Evolutionary conservation across 2,888 invertebrate genomes (phyloP).

Genomic region (Hydropsyche betteni): DNA sequence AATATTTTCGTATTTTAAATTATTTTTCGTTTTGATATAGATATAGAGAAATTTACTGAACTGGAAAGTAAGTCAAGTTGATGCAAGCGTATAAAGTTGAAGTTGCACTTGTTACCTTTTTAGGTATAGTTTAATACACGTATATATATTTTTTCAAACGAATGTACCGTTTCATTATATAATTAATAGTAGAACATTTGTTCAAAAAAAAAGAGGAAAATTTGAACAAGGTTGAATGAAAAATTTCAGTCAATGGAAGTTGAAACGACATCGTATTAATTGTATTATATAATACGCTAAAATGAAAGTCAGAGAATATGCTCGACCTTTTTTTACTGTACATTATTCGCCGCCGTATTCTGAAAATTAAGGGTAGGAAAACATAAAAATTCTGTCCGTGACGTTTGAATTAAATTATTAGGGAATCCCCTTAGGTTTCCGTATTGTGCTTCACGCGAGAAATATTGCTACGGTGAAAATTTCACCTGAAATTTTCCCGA

Average conservation of each 20-base stretch:
- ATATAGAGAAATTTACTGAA: too few species aligned
- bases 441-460: constrained; percentile 19
- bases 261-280: too few species aligned
- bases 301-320: too few species aligned
- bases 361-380: constrained; percentile 22
- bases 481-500: background rate
- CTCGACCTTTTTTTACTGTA: too few species aligned
- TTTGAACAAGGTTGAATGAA: too few species aligned
- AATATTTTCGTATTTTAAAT: too few species aligned
- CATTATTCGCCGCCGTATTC: background rate
- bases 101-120: constrained; percentile 1
- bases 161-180: too few species aligned
- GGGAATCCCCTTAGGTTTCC: constrained; percentile 10
- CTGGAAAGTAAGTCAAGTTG: background rate
- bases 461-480: constrained; percentile 15
- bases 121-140: background rate
- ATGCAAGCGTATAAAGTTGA: constrained; percentile 8
- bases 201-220: too few species aligned
- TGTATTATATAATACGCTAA: too few species aligned
- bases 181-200: too few species aligned
- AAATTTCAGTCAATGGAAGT: too few species aligned
- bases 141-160: background rate
- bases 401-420: constrained; percentile 32
- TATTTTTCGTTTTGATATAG: too few species aligned
- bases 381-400: constrained; percentile 25